These are phyloP conservation scores for Bombycilla garrulus DNA, from an alignment of 2,113 vertebrate genomes.

Conservation along the genomic window DNA sequence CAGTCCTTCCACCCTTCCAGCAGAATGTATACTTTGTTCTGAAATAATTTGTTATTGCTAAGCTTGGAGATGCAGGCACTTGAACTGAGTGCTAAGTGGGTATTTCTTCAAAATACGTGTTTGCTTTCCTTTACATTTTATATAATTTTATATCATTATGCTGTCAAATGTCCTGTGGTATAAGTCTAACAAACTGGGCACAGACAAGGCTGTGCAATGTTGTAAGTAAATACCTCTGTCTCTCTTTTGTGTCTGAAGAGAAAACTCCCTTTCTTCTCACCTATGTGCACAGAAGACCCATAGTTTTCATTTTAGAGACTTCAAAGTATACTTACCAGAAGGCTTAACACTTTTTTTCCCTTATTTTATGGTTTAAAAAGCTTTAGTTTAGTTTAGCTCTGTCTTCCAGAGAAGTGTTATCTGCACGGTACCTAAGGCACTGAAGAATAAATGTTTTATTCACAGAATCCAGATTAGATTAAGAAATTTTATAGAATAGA, in stretches of 20 bases:
- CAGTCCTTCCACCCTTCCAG: not conserved
- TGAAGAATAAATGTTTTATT: not conserved
- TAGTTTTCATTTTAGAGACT: not conserved
- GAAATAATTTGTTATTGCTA: slow-evolving; percentile 33
- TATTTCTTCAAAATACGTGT: slow-evolving; percentile 52
- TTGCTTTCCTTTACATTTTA: slow-evolving; percentile 49
- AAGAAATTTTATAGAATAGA: not conserved
- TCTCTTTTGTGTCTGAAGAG: not conserved
- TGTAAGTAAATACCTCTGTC: not conserved
- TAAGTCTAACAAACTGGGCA: not conserved
- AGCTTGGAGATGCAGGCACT: not conserved
- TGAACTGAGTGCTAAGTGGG: not conserved
- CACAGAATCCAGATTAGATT: not conserved
- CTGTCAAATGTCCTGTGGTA: not conserved
- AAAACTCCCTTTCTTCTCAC: not conserved
- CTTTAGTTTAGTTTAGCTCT: not conserved
- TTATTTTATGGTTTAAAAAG: not conserved
- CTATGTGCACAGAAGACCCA: not conserved
- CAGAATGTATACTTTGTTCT: slow-evolving; percentile 52
- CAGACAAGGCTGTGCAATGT: not conserved
- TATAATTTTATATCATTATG: slow-evolving; percentile 48
- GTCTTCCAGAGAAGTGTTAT: not conserved
- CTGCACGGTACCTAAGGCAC: not conserved
- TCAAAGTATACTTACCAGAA: not conserved
- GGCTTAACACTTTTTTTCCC: not conserved